Percentiles rank a stretch among this genome's conserved stretches.
These are phyloP conservation scores for Cepaea hortensis DNA, from an alignment of 2,888 invertebrate species.

Conservation along the genomic window DNA sequence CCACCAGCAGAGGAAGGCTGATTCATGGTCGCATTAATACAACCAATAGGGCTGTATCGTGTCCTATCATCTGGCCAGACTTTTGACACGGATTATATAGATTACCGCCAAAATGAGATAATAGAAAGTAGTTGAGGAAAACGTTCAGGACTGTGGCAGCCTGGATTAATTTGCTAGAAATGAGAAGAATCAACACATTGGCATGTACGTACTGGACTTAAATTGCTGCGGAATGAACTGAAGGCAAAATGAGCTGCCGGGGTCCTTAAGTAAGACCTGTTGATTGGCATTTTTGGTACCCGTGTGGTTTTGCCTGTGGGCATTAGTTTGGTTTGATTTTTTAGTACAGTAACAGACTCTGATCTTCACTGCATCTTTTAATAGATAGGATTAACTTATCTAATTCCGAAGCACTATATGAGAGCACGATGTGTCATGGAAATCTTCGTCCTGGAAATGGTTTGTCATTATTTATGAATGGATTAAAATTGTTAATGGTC, in stretches of 20 bases:
- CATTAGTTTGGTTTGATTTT: too few relatives aligned
- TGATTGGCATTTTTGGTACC: too few relatives aligned
- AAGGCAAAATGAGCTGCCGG: neutral
- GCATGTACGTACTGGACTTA: neutral
- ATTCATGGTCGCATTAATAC: neutral
- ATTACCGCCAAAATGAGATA: neutral
- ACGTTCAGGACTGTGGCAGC: neutral
- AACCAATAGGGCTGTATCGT: neutral
- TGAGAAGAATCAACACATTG: neutral
- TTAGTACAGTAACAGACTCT: too few relatives aligned
- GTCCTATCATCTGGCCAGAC: neutral
- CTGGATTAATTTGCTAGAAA: neutral
- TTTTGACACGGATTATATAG: constrained; percentile 19
- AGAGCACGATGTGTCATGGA: too few relatives aligned
- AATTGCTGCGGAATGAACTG: neutral
- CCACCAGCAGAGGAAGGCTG: neutral
- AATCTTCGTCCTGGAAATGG: too few relatives aligned
- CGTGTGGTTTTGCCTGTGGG: too few relatives aligned
- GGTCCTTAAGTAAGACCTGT: too few relatives aligned
- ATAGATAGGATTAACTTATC: too few relatives aligned
- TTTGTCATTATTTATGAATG: too few relatives aligned
- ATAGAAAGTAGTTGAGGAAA: neutral
- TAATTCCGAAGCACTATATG: too few relatives aligned
- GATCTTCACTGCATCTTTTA: too few relatives aligned
- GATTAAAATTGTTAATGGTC: too few relatives aligned